A percentile compares a stretch with the other conserved stretches of the same genome.
Evolutionary conservation across 2,113 vertebrate genomes (phyloP).

Genomic region (Elachura formosa): DNA sequence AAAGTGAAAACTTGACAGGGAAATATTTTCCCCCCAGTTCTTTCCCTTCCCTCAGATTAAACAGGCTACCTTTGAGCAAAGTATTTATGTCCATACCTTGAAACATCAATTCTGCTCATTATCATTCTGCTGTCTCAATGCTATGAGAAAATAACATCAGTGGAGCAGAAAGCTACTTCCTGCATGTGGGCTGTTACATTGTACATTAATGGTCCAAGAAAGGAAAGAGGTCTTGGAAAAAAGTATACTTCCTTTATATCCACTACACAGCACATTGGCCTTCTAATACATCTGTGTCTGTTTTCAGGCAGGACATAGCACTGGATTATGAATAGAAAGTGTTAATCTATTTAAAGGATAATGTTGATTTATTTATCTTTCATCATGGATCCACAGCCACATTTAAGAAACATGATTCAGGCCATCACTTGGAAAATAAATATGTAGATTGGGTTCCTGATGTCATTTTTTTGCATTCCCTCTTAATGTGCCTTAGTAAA

Average conservation of each 20-base stretch:
- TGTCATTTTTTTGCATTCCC: neutral
- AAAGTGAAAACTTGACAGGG: neutral
- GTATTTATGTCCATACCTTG: neutral
- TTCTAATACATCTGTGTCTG: accelerated
- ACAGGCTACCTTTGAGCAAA: neutral
- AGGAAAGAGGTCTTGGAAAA: neutral
- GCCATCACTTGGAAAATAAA: neutral
- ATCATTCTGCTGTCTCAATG: neutral
- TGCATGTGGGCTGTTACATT: neutral
- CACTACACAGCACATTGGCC: too few relatives aligned
- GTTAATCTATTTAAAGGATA: neutral
- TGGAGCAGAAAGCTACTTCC: neutral
- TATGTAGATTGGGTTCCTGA: neutral
- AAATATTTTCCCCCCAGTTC: neutral
- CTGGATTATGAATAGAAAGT: neutral
- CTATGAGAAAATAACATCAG: neutral
- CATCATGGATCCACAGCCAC: neutral
- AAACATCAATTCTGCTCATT: neutral
- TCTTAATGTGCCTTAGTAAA: neutral
- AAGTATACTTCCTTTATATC: neutral
- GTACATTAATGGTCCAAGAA: neutral
- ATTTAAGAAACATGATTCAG: neutral
- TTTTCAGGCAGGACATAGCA: neutral
- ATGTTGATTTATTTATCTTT: neutral
- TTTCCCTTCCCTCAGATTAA: neutral